Conservation (phyloP, 2,113 vertebrate species). For the Hiodon tergisus region DNA sequence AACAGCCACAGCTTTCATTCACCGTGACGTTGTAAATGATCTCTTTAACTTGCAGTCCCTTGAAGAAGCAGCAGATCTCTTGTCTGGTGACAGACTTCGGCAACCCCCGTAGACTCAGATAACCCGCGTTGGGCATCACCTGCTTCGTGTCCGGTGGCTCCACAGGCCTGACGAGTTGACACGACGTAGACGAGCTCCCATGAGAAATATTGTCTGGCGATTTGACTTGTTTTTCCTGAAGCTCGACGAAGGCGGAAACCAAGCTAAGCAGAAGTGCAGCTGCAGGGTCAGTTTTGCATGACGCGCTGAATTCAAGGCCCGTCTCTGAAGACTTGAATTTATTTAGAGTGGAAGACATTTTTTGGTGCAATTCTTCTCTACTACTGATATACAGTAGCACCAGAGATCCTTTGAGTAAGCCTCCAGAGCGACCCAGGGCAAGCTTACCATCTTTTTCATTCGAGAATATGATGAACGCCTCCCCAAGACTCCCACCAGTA, state of each 20-base stretch:
- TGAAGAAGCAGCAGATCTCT: conserved; percentile 74
- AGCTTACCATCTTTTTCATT: conserved; percentile 78
- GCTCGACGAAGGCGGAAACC: conserved; percentile 39
- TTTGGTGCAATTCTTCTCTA: conserved; percentile 78
- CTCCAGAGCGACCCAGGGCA: conserved; percentile 73
- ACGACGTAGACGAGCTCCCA: background rate
- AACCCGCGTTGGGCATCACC: conserved; percentile 54
- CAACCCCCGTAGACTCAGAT: conserved; percentile 79
- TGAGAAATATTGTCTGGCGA: background rate
- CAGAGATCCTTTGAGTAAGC: conserved; percentile 68
- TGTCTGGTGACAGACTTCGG: conserved; percentile 71
- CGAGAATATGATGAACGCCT: conserved; percentile 91
- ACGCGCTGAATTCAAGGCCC: background rate
- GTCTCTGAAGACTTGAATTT: conserved; percentile 31
- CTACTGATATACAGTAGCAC: conserved; percentile 80
- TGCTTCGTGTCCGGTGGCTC: conserved; percentile 27
- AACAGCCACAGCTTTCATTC: conserved; percentile 61
- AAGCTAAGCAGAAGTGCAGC: conserved; percentile 28
- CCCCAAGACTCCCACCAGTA: conserved; percentile 77
- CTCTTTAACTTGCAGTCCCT: conserved; percentile 71
- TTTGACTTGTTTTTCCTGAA: conserved; percentile 21
- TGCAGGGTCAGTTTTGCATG: conserved; percentile 3
- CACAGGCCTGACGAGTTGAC: background rate
- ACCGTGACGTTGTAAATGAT: conserved; percentile 61
- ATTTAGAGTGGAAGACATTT: conserved; percentile 64